Evolutionary conservation across 2,113 vertebrate species (phyloP), one percentile per base, ranked within the genome.

Genomic region (Chrysochloris asiatica): DNA sequence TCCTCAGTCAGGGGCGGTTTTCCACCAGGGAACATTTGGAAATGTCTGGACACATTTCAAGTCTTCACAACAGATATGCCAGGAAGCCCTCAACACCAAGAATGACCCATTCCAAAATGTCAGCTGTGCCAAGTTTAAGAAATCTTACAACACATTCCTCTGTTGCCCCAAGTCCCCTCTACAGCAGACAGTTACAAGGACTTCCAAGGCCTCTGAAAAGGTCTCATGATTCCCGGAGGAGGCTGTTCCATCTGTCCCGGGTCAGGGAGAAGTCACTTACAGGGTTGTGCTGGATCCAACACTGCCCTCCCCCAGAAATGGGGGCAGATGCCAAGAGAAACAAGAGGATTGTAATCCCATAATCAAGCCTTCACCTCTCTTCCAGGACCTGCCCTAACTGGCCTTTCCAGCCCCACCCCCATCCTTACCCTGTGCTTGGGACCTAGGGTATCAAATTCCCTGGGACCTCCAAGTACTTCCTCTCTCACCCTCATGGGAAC

Each of bases 381-480:
- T 82, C 14, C 69, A 54, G 59, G 19, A 83, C 72, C 67, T 86
- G 50, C 80, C 84, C 86, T 36, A 92, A 90, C 72, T 6, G 22
- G 80, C 52, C 67, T 84, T 76, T 88, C 76, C 72, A 69, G 81
- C 65, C 33, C 65, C 76, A 69, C 69, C 82, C 65, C 63, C n/a
- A 24, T 30, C 36, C 10, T 24, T 61, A 33, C 36, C 21, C 0
- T 1, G 10, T 41, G 22, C 88, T 54, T 63, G 61, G 52, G 79
- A 82, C 10, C 41, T 12, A 13, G 43, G 5, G 86, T 93, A 11
- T 95, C 92, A 89, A 30, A 73, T 93, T 89, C 72, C 69, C 50
- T 50, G 77, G 22, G 41, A 73, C 56, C 63, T 75, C 45, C 41
- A 33, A 52, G 45, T 8, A 86, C 87, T 92, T 91, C 77, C 71